Base-by-base conservation (phyloP, 64 coral and sea anemone species). In the Dendronephthya gigantea region DNA sequence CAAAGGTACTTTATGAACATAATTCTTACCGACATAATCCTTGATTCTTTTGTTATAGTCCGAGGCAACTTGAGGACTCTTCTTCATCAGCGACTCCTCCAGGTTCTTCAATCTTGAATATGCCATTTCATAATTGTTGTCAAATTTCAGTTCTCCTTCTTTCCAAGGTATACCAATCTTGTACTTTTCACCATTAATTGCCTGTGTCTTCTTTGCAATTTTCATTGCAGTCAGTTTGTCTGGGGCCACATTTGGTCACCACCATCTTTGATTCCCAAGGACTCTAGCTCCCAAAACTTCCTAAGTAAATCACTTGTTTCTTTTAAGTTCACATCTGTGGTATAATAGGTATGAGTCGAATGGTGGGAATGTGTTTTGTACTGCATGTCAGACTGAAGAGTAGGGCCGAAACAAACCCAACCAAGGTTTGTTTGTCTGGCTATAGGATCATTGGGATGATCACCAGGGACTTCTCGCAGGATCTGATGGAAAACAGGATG, bases 401-500 rank as follows among this genome's bases (percentile, higher is more conserved):
- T 43, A 6, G 87, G 87, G 40, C 83, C 58, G 51, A 90, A 90
- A 39, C 86, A 82, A 48, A 82, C 74, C 86, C 87, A 83, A 30
- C 50, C 51, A 56, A 48, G 79, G 30, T 62, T 83, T 51, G 81
- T 88, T 38, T 66, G 16, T 25, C 52, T 22, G 16, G 87, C 87
- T 34, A 83, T 83, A 83, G 52, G 87, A 47, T 83, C 75, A 82
- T 74, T 87, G 19, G 38, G 38, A 30, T 39, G 33, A 68, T 50
- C 50, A 37, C 85, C 85, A 39, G 41, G 48, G 17, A 87, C 48
- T 86, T 90, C 87, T 39, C 88, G 52, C 12, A 83, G 49, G 13
- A 92, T 52, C 23, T 92, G 83, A 66, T 88, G 83, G 43, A 92
- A 92, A 17, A 85, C 76, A 15, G 84, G 87, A 47, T 89, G 87